These are phyloP conservation scores for Porphyrio hochstetteri DNA, from an alignment of 2,113 vertebrate species.

Conservation along the genomic window DNA sequence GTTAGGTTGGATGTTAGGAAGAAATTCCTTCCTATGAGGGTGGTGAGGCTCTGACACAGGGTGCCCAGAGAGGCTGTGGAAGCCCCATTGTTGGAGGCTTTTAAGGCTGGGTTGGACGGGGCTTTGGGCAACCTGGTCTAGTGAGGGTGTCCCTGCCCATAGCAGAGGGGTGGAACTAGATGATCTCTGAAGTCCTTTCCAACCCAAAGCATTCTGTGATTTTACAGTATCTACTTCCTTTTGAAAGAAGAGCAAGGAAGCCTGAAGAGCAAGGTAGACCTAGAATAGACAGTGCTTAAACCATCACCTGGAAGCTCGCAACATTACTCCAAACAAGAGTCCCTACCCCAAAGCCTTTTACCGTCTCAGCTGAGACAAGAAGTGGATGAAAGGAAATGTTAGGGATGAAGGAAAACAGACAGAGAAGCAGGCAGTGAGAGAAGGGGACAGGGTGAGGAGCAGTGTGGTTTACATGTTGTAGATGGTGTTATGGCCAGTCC, in stretches of 20 bases:
- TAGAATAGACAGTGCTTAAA: neutral
- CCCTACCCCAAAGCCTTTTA: neutral
- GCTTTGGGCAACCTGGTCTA: too few relatives aligned
- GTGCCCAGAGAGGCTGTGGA: too few relatives aligned
- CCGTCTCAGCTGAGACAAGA: neutral
- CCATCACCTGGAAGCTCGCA: neutral
- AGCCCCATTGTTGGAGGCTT: too few relatives aligned
- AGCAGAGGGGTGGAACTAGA: too few relatives aligned
- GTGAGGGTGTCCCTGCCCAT: too few relatives aligned
- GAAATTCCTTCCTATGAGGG: too few relatives aligned
- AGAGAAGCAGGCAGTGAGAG: neutral
- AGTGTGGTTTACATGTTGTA: neutral
- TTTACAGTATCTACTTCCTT: neutral
- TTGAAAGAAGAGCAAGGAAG: neutral
- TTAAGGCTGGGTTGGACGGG: too few relatives aligned
- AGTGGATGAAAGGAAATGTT: neutral
- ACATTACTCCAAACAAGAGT: neutral
- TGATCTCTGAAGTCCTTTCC: too few relatives aligned
- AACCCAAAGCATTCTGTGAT: too few relatives aligned
- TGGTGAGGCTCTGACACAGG: too few relatives aligned
- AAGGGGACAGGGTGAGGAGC: neutral
- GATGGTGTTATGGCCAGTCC: neutral
- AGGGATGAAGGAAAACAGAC: neutral
- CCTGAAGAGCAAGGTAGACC: accelerated
- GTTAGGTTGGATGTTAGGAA: too few relatives aligned